Evolutionary conservation across 2,797 vertebrate genomes (phyloP).

Genomic region (Neomorphus geoffroyi): DNA sequence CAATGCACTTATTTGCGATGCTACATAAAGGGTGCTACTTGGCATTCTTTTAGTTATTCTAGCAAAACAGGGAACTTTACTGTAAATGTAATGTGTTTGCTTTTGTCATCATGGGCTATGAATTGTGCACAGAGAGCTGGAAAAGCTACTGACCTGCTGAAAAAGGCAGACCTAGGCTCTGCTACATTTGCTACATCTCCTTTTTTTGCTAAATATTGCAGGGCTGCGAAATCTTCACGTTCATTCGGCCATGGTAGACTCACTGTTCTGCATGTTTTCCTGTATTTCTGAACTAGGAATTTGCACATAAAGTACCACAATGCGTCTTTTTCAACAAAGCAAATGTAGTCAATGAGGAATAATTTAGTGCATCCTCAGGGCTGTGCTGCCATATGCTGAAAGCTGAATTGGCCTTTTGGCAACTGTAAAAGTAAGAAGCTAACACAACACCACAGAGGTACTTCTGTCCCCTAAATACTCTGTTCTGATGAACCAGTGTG

Average conservation of each 20-base stretch:
- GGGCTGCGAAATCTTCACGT: background rate
- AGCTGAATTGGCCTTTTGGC: background rate
- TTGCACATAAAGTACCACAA: background rate
- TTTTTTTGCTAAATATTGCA: background rate
- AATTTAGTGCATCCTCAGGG: background rate
- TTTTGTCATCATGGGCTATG: background rate
- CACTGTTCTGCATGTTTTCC: background rate
- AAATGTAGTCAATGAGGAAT: background rate
- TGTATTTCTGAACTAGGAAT: background rate
- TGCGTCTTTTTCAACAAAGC: background rate
- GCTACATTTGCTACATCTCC: background rate
- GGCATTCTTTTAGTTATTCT: slow-evolving; percentile 30
- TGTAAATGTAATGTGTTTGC: background rate
- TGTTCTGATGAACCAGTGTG: background rate
- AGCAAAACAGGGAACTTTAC: slow-evolving; percentile 10
- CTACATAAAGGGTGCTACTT: background rate
- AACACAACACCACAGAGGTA: background rate
- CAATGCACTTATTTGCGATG: slow-evolving; percentile 25
- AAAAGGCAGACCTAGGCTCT: background rate
- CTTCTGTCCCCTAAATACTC: background rate
- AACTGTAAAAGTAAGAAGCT: background rate
- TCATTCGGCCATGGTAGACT: background rate
- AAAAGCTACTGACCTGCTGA: background rate
- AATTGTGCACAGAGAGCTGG: background rate
- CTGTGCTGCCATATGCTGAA: background rate